Base-by-base conservation (phyloP, 1,140 invertebrate species). In the Nephotettix cincticeps region DNA sequence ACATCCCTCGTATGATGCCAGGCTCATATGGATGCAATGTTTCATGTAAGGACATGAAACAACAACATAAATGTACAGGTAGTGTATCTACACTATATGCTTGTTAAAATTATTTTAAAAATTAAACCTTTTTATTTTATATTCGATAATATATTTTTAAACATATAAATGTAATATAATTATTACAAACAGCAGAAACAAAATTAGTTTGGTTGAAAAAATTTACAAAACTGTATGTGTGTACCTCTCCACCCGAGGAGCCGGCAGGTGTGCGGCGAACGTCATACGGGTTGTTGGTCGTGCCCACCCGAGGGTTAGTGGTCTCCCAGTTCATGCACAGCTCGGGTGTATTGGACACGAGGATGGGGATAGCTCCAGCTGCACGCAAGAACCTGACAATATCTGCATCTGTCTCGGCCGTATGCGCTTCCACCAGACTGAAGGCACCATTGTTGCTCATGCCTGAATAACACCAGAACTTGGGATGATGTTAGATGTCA, bases 271-370 rank as follows among this genome's bases (percentile, higher is more conserved):
- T 93, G 72, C 89, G 83, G 30, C 86, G 87, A 45, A 86, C 84
- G 79, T 97, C 90, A 77, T 97, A 96, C 0, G 96, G 95, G 82
- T 98, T 99, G 73, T 86, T 88, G 0, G 96, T 95, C 21, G 87
- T 83, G 0, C 97, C 97, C 66, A 91, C 93, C 0, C 96, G 86
- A 67, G 90, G 90, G 82, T 98, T 98, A 71, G 86, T 90, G 0
- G 91, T 93, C 80, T 98, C 95, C 88, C 91, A 95, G 80, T 90
- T 92, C 85, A 95, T 84, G 74, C 93, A 95, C 17, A 96, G 81
- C 79, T 98, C 95, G 0, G 95, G 94, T 0, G 93, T 91, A 79
- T 98, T 98, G 23, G 93, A 96, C 0, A 95, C 89, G 17, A 89
- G 86, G 11, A 97, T 79, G 4, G 91, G 89, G 75, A 98, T 96